These are phyloP conservation scores for Microtus ochrogaster DNA, from an alignment of 2,113 vertebrate species.

Conservation along the genomic window DNA sequence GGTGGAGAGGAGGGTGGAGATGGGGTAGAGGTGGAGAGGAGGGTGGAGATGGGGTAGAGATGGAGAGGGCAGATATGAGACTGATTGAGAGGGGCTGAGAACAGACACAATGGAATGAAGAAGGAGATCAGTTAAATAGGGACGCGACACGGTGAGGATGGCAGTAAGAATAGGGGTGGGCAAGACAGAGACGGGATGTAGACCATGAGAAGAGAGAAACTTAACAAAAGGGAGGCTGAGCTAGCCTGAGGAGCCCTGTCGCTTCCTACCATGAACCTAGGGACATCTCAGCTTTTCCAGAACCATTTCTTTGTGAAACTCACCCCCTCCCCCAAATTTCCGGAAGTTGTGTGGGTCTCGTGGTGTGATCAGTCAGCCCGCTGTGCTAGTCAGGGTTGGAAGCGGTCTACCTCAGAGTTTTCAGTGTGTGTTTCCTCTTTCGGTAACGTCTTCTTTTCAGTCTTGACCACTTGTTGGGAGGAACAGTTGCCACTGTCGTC, in stretches of 20 bases:
- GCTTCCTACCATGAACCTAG: rapidly evolving
- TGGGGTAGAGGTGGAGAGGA: background rate
- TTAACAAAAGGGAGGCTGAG: too few relatives aligned
- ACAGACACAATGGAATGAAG: background rate
- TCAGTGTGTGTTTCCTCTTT: background rate
- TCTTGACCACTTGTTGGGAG: conserved; percentile 44
- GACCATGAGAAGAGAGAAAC: background rate
- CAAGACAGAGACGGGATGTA: background rate
- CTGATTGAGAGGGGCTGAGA: background rate
- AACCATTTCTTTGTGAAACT: background rate
- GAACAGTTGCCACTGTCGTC: background rate
- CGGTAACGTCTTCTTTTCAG: background rate
- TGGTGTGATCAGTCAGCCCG: background rate
- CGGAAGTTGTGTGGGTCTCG: background rate
- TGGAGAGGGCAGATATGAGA: background rate
- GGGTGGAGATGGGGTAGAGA: too few relatives aligned
- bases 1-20: background rate
- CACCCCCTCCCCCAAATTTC: background rate
- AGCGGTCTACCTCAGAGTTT: background rate
- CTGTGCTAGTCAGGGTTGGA: background rate
- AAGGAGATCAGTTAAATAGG: too few relatives aligned
- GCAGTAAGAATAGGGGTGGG: too few relatives aligned
- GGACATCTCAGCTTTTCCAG: background rate
- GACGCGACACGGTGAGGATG: rapidly evolving
- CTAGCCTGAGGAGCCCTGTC: rapidly evolving